Conservation (phyloP, 2,113 vertebrate genomes). For the Muntiacus reevesi region DNA sequence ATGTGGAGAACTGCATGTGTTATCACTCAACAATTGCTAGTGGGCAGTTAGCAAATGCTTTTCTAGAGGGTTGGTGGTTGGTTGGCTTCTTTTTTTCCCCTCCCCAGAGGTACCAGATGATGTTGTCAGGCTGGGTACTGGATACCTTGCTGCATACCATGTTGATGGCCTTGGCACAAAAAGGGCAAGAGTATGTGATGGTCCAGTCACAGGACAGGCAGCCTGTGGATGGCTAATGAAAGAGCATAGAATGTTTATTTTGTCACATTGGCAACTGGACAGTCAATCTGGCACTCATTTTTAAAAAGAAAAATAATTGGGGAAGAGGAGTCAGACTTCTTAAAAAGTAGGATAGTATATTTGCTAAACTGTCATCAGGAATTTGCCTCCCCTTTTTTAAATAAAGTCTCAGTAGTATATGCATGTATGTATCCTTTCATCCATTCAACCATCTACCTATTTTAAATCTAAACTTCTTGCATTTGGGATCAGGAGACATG, state of each 20-base stretch:
- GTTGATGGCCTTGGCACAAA: background rate
- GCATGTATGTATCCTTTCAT: background rate
- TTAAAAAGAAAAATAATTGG: background rate
- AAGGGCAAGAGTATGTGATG: background rate
- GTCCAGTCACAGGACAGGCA: background rate
- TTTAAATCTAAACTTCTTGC: background rate
- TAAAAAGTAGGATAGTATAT: background rate
- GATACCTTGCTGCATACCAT: background rate
- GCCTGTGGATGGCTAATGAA: background rate
- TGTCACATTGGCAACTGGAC: background rate
- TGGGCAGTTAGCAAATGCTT: slow-evolving; percentile 73
- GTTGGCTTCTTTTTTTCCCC: background rate
- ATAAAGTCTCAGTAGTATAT: background rate
- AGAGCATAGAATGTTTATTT: background rate
- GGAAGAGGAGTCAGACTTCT: background rate
- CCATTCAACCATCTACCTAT: background rate
- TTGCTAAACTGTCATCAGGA: background rate
- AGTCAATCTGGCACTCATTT: background rate
- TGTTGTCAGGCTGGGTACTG: background rate
- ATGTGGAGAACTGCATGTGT: slow-evolving; percentile 73
- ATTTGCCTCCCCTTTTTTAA: background rate
- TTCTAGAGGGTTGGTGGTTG: background rate
- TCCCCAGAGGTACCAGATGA: background rate
- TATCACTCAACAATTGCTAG: slow-evolving; percentile 72
- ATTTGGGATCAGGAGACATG: background rate